Evolutionary conservation across 2,113 vertebrate species (phyloP).

Genomic region (Hystrix brachyura): DNA sequence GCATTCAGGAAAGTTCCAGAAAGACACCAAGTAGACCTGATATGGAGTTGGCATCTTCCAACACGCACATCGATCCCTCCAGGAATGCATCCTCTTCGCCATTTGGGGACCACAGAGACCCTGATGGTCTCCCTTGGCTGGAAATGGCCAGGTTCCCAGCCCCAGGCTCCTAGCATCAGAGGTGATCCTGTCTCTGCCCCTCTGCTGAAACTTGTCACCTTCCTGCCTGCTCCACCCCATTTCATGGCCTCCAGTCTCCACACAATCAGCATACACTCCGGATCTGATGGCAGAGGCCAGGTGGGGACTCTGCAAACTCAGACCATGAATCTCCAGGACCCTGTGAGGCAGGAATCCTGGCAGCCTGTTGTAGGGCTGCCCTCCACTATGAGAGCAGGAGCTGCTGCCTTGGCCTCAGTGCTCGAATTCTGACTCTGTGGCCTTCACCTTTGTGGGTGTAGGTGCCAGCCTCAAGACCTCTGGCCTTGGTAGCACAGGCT

Average conservation of each 20-base stretch:
- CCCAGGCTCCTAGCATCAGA: not conserved
- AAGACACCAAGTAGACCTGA: not conserved
- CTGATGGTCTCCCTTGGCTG: not conserved
- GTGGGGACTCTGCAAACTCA: not conserved
- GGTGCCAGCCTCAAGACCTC: no score
- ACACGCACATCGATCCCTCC: accelerated
- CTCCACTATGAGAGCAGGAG: not conserved
- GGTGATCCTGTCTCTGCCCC: not conserved
- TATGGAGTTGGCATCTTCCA: not conserved
- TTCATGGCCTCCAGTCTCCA: not conserved
- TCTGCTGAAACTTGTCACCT: not conserved
- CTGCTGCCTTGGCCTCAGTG: not conserved
- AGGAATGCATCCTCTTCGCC: not conserved
- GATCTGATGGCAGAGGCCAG: not conserved
- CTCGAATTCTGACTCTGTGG: not conserved
- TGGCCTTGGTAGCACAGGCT: not conserved
- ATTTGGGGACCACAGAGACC: not conserved
- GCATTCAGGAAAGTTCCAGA: not conserved
- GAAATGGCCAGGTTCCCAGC: not conserved
- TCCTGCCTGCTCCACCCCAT: not conserved
- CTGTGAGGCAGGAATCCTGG: not conserved
- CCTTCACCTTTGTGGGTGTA: no score
- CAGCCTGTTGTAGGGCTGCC: not conserved
- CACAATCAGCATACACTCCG: accelerated
- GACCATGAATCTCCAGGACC: not conserved